phyloP scores from a whole-genome alignment of 2,888 invertebrate species.

The Acanthacorydalis orientalis region DNA sequence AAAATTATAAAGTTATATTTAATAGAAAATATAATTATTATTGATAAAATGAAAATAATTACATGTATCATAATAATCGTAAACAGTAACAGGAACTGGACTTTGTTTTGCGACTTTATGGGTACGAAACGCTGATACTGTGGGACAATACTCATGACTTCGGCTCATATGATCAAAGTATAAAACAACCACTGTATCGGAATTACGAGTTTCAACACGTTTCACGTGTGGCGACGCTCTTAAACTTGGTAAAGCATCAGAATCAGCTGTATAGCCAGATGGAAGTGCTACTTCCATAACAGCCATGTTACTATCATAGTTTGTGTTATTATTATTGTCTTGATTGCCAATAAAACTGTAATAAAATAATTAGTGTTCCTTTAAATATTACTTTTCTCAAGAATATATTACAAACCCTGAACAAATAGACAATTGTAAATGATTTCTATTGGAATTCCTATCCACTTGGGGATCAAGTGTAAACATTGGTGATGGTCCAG shows the following conservation, averaged over 20 bases:
- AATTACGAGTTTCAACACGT: constrained; percentile 50
- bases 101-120: constrained; percentile 75
- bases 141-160: constrained; percentile 55
- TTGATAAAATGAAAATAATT: constrained; percentile 29
- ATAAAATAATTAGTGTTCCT: constrained; percentile 8
- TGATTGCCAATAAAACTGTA: constrained; percentile 11
- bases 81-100: constrained; percentile 68
- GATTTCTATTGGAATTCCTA: constrained; percentile 56
- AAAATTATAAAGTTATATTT: not conserved
- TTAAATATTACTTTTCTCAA: constrained; percentile 46
- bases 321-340: not conserved
- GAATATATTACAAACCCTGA: constrained; percentile 36
- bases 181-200: constrained; percentile 44
- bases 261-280: constrained; percentile 77
- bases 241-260: constrained; percentile 47
- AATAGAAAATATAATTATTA: not conserved
- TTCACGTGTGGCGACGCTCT: constrained; percentile 39
- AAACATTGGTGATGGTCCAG: constrained; percentile 75
- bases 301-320: constrained; percentile 65
- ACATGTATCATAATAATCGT: constrained; percentile 88
- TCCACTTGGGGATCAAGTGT: constrained; percentile 74
- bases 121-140: constrained; percentile 66
- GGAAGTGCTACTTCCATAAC: constrained; percentile 80
- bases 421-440: constrained; percentile 68
- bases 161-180: constrained; percentile 52